Percentiles rank a stretch among this genome's conserved stretches.
phyloP scores from a whole-genome alignment of 2,113 vertebrate species.

The Tonatia bakeri region DNA sequence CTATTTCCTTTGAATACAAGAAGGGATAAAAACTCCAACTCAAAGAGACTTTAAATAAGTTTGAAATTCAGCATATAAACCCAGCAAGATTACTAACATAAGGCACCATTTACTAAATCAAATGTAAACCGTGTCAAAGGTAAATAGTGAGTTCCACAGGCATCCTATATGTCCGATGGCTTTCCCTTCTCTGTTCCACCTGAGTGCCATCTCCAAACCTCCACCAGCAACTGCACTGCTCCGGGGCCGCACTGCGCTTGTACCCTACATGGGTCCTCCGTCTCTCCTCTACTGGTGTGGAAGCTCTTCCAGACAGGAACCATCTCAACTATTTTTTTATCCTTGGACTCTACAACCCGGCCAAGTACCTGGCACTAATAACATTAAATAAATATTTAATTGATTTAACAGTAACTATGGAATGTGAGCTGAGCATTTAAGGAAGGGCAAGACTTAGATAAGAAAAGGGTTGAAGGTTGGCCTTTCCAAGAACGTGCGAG shows the following conservation, averaged over 20 bases:
- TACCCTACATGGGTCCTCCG: too few relatives aligned
- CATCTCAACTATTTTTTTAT: neutral
- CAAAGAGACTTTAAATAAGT: neutral
- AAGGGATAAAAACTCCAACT: neutral
- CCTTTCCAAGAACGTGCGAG: neutral
- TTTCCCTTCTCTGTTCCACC: neutral
- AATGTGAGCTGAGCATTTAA: constrained; percentile 51
- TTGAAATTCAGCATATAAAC: neutral
- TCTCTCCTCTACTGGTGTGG: neutral
- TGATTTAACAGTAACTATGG: constrained; percentile 31
- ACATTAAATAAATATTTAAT: constrained; percentile 57
- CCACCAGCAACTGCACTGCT: fast-evolving
- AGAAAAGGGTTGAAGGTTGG: neutral
- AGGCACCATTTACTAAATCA: neutral
- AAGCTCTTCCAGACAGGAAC: neutral
- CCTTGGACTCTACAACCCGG: neutral
- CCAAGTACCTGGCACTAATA: constrained; percentile 23
- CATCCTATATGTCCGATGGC: neutral
- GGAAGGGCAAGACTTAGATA: constrained; percentile 39
- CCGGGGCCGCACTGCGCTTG: fast-evolving
- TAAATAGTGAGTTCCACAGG: neutral
- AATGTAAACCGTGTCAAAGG: neutral
- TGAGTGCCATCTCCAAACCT: neutral
- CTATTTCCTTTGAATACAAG: neutral
- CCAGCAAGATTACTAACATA: neutral